Evolutionary conservation across 2,888 invertebrate genomes (phyloP).

Genomic region (Salpingus planirostris): DNA sequence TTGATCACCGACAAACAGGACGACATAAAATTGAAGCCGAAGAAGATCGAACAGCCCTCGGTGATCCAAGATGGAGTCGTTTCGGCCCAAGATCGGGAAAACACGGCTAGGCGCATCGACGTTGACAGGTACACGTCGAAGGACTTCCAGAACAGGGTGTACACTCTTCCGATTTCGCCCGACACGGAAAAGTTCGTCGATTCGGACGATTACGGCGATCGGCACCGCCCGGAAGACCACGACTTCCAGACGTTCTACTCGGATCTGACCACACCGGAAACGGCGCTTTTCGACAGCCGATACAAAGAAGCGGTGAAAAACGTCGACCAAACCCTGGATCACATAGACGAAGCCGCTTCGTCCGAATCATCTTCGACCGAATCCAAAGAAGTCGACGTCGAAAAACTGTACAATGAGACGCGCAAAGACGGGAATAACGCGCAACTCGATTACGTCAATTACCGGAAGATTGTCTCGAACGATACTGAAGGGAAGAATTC

Average conservation of each 20-base stretch:
- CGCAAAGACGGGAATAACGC: slow-evolving; percentile 22
- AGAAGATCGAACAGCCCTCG: too few relatives aligned
- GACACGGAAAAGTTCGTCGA: slow-evolving; percentile 35
- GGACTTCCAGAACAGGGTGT: slow-evolving; percentile 47
- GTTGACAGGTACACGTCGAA: slow-evolving; percentile 44
- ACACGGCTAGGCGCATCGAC: slow-evolving; percentile 33
- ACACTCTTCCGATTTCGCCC: slow-evolving; percentile 44
- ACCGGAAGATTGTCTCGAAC: slow-evolving; percentile 26
- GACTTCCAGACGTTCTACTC: slow-evolving; percentile 9
- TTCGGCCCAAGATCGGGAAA: too few relatives aligned
- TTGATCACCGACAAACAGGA: too few relatives aligned
- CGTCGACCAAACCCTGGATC: slow-evolving; percentile 45
- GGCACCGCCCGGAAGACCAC: slow-evolving; percentile 1
- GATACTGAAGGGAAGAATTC: slow-evolving; percentile 27
- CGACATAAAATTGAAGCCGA: slow-evolving; percentile 6
- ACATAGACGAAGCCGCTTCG: slow-evolving; percentile 19
- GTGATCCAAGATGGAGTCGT: too few relatives aligned
- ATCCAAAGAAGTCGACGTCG: slow-evolving; percentile 17
- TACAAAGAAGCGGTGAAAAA: slow-evolving; percentile 46
- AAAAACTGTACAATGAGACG: slow-evolving; percentile 21
- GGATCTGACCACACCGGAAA: slow-evolving; percentile 47
- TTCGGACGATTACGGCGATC: slow-evolving; percentile 13
- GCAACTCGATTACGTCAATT: slow-evolving; percentile 28
- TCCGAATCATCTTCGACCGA: slow-evolving; percentile 10
- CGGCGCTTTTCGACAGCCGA: slow-evolving; percentile 47